Percentiles rank a stretch among this genome's conserved stretches.
phyloP scores from a whole-genome alignment of 1,140 invertebrate genomes.

The Drosophila orena region DNA sequence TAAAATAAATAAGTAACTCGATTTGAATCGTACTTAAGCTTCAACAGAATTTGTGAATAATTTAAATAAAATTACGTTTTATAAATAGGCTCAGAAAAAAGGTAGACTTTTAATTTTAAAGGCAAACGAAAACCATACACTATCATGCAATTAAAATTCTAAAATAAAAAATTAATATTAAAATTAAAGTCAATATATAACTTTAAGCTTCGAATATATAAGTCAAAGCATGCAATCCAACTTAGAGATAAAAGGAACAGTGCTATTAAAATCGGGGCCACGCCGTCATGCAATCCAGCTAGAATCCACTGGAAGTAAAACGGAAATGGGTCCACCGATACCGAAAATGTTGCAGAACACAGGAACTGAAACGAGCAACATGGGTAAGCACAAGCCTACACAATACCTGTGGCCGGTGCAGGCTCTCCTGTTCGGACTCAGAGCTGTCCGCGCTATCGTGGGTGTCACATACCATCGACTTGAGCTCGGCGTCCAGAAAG shows the following conservation, averaged over 20 bases:
- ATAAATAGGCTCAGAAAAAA: no score
- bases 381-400: conserved; percentile 2
- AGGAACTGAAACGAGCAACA: neutral
- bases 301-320: neutral
- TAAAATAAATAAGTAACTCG: no score
- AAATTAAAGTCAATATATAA: no score
- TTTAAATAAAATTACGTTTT: no score
- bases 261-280: neutral
- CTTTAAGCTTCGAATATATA: no score
- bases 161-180: no score
- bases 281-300: neutral
- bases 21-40: no score
- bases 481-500: conserved; percentile 85
- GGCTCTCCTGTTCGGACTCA: conserved; percentile 67
- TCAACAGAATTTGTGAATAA: no score
- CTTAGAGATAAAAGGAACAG: no score
- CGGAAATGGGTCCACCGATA: neutral
- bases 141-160: no score
- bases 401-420: conserved; percentile 75
- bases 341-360: neutral
- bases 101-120: no score
- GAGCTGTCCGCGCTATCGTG: conserved; percentile 73
- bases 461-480: conserved; percentile 84
- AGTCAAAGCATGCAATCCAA: neutral
- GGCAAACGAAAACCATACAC: no score